phyloP scores from a whole-genome alignment of 2,888 invertebrate genomes.

The Mantis religiosa region DNA sequence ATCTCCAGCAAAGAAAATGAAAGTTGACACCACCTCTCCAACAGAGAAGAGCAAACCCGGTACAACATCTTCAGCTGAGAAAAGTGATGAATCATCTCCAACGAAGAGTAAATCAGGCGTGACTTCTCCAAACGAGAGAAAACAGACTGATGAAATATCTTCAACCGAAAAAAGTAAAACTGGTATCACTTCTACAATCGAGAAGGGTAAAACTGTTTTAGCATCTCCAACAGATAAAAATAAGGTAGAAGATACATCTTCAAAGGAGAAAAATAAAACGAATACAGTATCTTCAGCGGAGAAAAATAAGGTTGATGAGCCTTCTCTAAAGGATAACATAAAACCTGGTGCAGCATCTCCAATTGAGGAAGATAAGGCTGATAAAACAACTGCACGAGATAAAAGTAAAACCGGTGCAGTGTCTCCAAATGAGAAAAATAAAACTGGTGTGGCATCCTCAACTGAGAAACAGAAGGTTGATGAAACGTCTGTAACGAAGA shows the following conservation, averaged over 20 bases:
- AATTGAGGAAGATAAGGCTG: too few species aligned
- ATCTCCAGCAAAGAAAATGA: background rate
- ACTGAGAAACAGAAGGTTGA: background rate
- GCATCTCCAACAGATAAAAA: background rate
- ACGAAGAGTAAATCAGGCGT: background rate
- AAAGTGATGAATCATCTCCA: background rate
- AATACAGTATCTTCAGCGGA: too few species aligned
- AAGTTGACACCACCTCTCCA: too few species aligned
- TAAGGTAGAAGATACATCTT: background rate
- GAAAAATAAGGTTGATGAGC: background rate
- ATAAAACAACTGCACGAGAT: too few species aligned
- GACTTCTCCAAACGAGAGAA: background rate
- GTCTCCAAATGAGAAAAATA: background rate
- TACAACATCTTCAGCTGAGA: too few species aligned
- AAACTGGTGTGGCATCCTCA: background rate
- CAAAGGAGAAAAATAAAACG: background rate
- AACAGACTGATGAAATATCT: background rate
- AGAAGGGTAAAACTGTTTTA: background rate
- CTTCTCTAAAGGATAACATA: background rate
- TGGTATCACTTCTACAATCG: background rate
- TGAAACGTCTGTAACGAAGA: background rate
- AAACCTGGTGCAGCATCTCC: too few species aligned
- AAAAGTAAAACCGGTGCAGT: too few species aligned
- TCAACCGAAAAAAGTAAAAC: background rate
- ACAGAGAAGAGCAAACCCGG: too few species aligned